Conservation (phyloP, 2,888 invertebrate species). For the Drosophila cognata region DNA sequence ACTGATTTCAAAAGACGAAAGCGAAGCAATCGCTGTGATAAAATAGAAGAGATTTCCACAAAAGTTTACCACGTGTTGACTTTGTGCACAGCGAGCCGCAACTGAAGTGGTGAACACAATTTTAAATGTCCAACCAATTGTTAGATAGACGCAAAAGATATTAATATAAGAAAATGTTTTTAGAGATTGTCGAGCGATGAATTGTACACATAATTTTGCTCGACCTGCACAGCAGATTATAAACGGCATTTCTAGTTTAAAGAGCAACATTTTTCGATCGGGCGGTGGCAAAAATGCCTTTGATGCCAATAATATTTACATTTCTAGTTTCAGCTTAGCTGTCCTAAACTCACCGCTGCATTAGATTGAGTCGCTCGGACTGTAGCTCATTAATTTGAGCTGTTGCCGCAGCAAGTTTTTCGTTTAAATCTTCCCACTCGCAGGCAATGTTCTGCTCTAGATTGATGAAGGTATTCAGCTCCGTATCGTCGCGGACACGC, state of each 20-base stretch:
- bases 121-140: conserved; percentile 14
- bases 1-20: conserved; percentile 30
- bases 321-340: background rate
- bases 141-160: background rate
- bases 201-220: background rate
- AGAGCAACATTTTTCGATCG: background rate
- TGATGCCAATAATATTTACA: background rate
- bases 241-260: background rate
- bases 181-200: background rate
- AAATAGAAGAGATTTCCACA: conserved; percentile 41
- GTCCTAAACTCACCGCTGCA: conserved; percentile 42
- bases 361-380: conserved; percentile 44
- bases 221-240: background rate
- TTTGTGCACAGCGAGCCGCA: conserved; percentile 15
- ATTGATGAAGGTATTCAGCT: conserved; percentile 87
- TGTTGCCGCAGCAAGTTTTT: conserved; percentile 53
- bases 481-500: conserved; percentile 86
- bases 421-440: conserved; percentile 70
- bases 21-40: conserved; percentile 10
- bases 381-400: conserved; percentile 58
- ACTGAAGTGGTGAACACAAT: conserved; percentile 30
- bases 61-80: conserved; percentile 38
- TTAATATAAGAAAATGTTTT: background rate
- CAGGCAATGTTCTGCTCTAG: conserved; percentile 86
- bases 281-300: too few relatives aligned